Evolutionary conservation across 2,113 vertebrate species (phyloP).

Genomic region (Orientallactaga bullata): DNA sequence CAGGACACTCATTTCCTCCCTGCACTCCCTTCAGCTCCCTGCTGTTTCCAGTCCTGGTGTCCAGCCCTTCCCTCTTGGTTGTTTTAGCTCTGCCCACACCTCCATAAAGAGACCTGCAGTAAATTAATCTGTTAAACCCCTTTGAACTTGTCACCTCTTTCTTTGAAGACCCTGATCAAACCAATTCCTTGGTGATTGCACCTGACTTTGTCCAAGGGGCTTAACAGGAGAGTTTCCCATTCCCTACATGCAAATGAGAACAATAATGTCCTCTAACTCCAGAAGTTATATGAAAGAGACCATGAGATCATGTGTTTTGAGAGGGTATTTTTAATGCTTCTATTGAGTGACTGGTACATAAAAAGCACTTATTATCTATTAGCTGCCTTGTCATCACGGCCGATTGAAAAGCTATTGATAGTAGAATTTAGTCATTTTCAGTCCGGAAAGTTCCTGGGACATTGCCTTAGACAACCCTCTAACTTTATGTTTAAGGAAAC

Average conservation of each 20-base stretch:
- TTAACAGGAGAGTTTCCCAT: not conserved
- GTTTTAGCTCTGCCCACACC: not conserved
- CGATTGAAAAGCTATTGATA: not conserved
- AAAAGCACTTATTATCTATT: slow-evolving; percentile 4
- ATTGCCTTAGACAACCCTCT: not conserved
- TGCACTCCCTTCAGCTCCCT: not conserved
- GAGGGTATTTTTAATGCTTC: slow-evolving; percentile 35
- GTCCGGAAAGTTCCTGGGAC: not conserved
- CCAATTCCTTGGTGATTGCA: not conserved
- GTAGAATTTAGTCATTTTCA: not conserved
- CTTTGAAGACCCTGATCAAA: not conserved
- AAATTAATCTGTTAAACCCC: not conserved
- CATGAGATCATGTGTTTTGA: slow-evolving; percentile 30
- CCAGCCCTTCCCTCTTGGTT: not conserved
- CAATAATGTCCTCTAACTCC: not conserved
- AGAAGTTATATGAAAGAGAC: not conserved
- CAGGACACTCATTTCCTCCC: not conserved
- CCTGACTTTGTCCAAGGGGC: not conserved
- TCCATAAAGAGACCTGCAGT: not conserved
- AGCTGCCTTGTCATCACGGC: not conserved
- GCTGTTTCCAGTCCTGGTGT: not conserved
- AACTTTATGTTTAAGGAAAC: slow-evolving; percentile 56
- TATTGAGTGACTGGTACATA: not conserved
- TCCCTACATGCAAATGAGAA: not conserved
- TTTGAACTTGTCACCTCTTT: not conserved